These are phyloP conservation scores for Drosophila lutescens DNA, from an alignment of 2,888 invertebrate species.

Conservation along the genomic window DNA sequence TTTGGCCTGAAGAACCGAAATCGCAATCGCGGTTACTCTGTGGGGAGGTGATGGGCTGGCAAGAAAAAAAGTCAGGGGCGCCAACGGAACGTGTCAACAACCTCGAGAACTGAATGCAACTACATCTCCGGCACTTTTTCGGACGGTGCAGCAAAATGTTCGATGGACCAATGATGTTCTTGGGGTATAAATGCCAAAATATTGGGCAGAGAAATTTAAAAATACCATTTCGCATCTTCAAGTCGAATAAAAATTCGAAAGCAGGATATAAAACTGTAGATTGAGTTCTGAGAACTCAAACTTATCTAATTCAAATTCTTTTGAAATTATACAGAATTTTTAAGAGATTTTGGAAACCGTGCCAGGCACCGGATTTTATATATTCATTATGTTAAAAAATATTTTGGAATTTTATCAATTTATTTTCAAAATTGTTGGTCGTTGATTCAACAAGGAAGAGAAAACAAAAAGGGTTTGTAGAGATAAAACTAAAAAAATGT, in stretches of 20 bases:
- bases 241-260: background rate
- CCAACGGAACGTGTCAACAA: conserved; percentile 74
- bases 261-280: background rate
- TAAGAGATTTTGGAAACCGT: no score
- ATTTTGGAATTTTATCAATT: background rate
- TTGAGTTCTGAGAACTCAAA: no score
- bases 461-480: background rate
- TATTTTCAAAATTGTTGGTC: background rate
- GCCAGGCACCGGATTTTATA: no score
- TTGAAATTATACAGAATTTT: background rate
- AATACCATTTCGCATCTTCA: no score
- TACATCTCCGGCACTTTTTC: conserved; percentile 30
- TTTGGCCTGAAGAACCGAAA: conserved; percentile 28
- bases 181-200: background rate
- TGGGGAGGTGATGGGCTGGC: conserved; percentile 19
- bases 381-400: no score
- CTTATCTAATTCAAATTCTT: background rate
- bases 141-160: conserved; percentile 10
- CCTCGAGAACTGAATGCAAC: conserved; percentile 57
- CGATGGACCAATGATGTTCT: conserved; percentile 23
- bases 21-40: conserved; percentile 33
- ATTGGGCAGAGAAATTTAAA: no score
- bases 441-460: background rate
- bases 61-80: conserved; percentile 68
- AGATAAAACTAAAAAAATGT: background rate